phyloP scores from a whole-genome alignment of 2,113 vertebrate species.

The Mirza zaza region DNA sequence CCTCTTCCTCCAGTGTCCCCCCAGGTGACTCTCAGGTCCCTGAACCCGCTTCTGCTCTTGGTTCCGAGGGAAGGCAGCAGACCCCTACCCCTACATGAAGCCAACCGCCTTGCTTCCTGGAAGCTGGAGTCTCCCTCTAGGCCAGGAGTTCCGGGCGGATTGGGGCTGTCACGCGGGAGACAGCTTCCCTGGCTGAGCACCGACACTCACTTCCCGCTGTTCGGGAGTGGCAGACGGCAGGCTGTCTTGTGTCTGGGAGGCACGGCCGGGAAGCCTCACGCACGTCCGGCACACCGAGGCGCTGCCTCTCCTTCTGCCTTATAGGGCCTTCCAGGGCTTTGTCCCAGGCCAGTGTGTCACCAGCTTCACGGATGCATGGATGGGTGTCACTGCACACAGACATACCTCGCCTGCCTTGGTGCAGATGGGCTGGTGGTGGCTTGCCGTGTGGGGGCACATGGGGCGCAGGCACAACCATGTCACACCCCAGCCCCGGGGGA shows the following conservation, averaged over 20 bases:
- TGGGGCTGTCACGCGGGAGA: not conserved
- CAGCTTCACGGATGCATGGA: not conserved
- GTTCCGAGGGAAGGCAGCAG: not conserved
- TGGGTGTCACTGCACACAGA: accelerated
- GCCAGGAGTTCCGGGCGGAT: not conserved
- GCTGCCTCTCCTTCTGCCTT: not conserved
- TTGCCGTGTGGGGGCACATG: accelerated
- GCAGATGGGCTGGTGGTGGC: accelerated
- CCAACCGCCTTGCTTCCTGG: not conserved
- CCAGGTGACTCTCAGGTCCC: not conserved
- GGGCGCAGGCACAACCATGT: not conserved
- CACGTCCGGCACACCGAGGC: accelerated
- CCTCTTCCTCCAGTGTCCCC: not conserved
- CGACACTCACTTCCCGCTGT: constrained; percentile 37
- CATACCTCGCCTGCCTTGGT: not conserved
- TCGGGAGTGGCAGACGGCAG: constrained; percentile 46
- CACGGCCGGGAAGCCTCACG: not conserved
- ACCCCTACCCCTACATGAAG: not conserved
- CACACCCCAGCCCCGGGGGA: accelerated
- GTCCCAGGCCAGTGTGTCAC: not conserved
- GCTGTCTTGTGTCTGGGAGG: constrained; percentile 21
- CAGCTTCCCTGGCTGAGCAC: not conserved
- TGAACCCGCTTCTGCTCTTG: not conserved
- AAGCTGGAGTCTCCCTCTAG: not conserved
- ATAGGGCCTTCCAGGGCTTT: not conserved